A percentile compares a stretch with the other conserved stretches of the same genome.
Evolutionary conservation across 1,140 invertebrate species (phyloP).

Genomic region (Heterodera carotae): DNA sequence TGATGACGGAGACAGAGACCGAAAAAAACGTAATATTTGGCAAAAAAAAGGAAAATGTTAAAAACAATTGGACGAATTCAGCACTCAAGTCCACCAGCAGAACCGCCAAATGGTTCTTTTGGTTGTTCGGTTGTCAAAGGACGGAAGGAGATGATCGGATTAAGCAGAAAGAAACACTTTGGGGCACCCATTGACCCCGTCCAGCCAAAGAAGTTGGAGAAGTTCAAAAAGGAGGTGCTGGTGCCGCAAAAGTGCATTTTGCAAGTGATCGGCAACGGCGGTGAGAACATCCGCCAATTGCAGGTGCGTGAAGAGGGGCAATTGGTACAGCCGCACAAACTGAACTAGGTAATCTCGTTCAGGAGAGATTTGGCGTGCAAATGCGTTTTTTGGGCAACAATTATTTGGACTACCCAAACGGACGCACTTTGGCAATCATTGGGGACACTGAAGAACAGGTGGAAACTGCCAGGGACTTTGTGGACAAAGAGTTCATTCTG

Average conservation of each 20-base stretch:
- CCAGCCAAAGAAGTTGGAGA: neutral
- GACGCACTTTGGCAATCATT: constrained; percentile 12
- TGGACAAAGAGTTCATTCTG: constrained; percentile 23
- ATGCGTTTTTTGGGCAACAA: constrained; percentile 22
- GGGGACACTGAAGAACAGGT: constrained; percentile 20
- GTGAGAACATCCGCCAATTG: constrained; percentile 18
- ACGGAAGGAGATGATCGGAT: neutral
- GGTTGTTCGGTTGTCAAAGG: neutral
- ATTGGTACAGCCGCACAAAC: neutral
- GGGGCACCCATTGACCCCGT: neutral
- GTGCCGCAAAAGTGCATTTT: neutral
- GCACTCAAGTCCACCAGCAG: neutral
- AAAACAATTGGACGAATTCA: neutral
- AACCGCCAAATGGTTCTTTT: neutral
- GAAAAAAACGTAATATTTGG: neutral
- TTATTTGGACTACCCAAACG: constrained; percentile 27
- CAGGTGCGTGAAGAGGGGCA: neutral
- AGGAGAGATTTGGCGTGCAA: constrained; percentile 19
- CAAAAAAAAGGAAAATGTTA: neutral
- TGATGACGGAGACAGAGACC: neutral
- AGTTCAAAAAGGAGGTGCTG: neutral
- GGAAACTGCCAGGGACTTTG: constrained; percentile 1
- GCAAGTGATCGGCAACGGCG: constrained; percentile 13
- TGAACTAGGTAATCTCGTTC: neutral
- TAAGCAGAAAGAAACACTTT: neutral